Conservation (phyloP, 2,113 vertebrate genomes). For the Circaetus gallicus region DNA sequence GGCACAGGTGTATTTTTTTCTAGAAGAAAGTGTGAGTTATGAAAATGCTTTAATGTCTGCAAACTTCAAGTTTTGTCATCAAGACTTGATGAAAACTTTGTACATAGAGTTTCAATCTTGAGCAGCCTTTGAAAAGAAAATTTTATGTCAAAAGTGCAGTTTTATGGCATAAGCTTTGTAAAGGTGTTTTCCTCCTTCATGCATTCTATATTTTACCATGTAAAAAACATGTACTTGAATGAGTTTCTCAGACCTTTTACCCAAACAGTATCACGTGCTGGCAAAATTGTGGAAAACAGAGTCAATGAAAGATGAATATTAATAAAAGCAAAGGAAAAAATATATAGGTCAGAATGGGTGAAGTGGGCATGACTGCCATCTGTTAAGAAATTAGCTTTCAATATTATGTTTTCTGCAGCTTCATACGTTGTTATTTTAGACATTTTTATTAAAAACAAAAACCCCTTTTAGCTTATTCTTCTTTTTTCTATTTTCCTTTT, state of each 20-base stretch:
- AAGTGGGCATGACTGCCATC: not conserved
- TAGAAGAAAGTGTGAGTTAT: not conserved
- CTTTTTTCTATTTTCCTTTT: not conserved
- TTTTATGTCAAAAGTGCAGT: not conserved
- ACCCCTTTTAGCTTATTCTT: not conserved
- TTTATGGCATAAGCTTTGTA: not conserved
- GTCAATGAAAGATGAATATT: not conserved
- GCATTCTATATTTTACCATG: not conserved
- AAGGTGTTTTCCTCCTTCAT: not conserved
- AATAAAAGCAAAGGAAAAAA: not conserved
- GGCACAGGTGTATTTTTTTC: not conserved
- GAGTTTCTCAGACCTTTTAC: not conserved
- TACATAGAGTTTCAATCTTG: not conserved
- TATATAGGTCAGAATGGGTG: not conserved
- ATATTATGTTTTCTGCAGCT: not conserved
- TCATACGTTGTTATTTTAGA: not conserved
- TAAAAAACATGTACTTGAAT: not conserved
- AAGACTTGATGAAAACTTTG: not conserved
- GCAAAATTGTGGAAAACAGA: not conserved
- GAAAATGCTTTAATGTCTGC: not conserved
- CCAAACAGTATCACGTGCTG: not conserved
- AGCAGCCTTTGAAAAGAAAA: not conserved
- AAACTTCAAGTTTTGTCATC: not conserved
- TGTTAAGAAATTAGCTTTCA: not conserved
- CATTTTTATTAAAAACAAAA: not conserved